Percentiles rank a stretch among this genome's conserved stretches.
phyloP scores from a whole-genome alignment of 2,113 vertebrate genomes.

The Rhea pennata region DNA sequence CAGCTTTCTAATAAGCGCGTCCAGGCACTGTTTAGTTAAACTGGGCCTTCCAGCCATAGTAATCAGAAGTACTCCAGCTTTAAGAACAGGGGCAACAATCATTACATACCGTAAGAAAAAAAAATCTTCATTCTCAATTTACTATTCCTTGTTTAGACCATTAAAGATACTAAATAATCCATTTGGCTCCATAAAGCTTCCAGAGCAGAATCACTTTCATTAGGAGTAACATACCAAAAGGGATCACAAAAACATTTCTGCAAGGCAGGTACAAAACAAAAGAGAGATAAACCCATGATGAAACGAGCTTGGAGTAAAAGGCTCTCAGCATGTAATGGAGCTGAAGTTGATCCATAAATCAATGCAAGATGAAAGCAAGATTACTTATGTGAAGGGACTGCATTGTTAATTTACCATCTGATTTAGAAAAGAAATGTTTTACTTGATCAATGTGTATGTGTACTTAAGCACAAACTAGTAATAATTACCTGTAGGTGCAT shows the following conservation, averaged over 20 bases:
- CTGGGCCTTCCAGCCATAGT: background rate
- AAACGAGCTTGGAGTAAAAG: constrained; percentile 64
- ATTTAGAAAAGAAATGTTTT: constrained; percentile 40
- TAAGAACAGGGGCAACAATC: background rate
- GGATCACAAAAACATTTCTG: constrained; percentile 57
- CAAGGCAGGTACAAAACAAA: constrained; percentile 66
- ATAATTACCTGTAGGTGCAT: background rate
- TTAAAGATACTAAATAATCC: background rate
- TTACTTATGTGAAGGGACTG: constrained; percentile 61
- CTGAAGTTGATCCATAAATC: constrained; percentile 75
- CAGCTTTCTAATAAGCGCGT: constrained; percentile 35
- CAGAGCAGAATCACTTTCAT: constrained; percentile 27
- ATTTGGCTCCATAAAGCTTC: constrained; percentile 8
- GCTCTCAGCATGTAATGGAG: constrained; percentile 52
- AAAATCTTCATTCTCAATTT: background rate
- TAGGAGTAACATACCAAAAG: background rate
- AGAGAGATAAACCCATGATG: constrained; percentile 34
- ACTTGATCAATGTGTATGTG: background rate
- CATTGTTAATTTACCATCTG: constrained; percentile 70
- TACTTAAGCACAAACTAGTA: constrained; percentile 16
- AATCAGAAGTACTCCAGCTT: background rate
- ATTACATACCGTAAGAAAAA: background rate
- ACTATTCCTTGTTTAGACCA: background rate
- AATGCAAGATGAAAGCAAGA: constrained; percentile 77
- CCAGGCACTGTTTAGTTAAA: background rate